These are phyloP conservation scores for Mesodorylaimus sp. DNA, from an alignment of 2,888 invertebrate genomes.

Conservation along the genomic window DNA sequence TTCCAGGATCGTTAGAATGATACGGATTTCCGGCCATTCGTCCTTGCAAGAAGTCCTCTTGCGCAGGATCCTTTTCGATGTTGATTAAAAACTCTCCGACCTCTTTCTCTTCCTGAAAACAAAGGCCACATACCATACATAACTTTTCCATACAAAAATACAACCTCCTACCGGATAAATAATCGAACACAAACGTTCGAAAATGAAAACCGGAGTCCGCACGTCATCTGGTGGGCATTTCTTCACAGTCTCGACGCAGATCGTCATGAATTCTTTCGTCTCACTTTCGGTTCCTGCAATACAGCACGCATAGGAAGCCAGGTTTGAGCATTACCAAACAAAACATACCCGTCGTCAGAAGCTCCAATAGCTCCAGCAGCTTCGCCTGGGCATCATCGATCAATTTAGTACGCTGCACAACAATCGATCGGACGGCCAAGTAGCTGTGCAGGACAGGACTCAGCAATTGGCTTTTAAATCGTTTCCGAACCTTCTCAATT, in stretches of 20 bases:
- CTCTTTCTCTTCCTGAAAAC: conserved; percentile 51
- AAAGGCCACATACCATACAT: too few relatives aligned
- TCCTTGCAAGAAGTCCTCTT: conserved; percentile 92
- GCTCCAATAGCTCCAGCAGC: conserved; percentile 70
- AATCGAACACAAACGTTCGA: conserved; percentile 84
- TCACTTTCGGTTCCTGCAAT: conserved; percentile 67
- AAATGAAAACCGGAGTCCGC: conserved; percentile 88
- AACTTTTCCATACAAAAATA: too few relatives aligned
- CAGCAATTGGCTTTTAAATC: conserved; percentile 69
- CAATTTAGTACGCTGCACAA: conserved; percentile 78
- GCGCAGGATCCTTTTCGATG: conserved; percentile 91
- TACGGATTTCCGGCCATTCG: conserved; percentile 97
- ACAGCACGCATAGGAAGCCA: conserved; percentile 8
- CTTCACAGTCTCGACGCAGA: conserved; percentile 83
- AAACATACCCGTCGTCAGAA: conserved; percentile 63
- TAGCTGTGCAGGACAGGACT: conserved; percentile 83
- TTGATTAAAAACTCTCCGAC: conserved; percentile 88
- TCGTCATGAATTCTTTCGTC: conserved; percentile 87
- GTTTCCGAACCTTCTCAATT: conserved; percentile 63
- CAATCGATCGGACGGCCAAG: conserved; percentile 64
- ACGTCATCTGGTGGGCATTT: conserved; percentile 70
- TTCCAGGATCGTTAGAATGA: conserved; percentile 71
- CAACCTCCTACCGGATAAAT: conserved; percentile 51
- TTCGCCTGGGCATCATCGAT: conserved; percentile 93
- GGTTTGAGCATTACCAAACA: background rate